A percentile compares a stretch with the other conserved stretches of the same genome.
phyloP scores from a whole-genome alignment of 1,140 invertebrate species.

The Pissodes strobi region DNA sequence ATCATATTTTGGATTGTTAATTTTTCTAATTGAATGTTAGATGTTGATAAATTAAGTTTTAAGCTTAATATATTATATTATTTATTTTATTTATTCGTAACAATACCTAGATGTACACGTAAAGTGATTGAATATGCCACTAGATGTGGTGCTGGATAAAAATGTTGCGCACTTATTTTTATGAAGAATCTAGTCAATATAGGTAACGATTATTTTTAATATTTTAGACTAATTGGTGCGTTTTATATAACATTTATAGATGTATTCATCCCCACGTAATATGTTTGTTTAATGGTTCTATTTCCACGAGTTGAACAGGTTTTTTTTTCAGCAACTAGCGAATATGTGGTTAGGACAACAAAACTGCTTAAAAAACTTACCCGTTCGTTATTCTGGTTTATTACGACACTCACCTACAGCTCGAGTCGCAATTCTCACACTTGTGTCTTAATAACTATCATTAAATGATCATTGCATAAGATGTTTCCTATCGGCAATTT shows the following conservation, averaged over 20 bases:
- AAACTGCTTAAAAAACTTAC: no score
- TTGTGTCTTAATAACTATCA: no score
- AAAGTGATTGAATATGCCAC: not conserved
- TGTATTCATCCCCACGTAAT: not conserved
- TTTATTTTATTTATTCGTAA: slow-evolving; percentile 16
- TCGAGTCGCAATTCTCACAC: no score
- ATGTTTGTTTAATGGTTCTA: not conserved
- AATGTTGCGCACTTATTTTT: slow-evolving; percentile 30
- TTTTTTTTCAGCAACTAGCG: no score
- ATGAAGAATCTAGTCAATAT: slow-evolving; percentile 32
- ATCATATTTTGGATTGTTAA: slow-evolving; percentile 39
- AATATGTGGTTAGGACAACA: no score
- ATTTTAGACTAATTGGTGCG: slow-evolving; percentile 21
- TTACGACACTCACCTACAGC: no score
- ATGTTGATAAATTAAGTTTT: slow-evolving; percentile 26
- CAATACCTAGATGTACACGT: slow-evolving; percentile 11
- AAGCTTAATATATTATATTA: slow-evolving; percentile 20
- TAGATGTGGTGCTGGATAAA: not conserved
- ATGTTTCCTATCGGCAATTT: no score
- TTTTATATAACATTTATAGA: slow-evolving; percentile 1
- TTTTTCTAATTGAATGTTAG: slow-evolving; percentile 40
- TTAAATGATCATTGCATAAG: no score
- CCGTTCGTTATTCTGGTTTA: no score
- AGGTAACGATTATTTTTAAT: slow-evolving; percentile 26
- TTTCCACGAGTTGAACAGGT: not conserved